Evolutionary conservation across 2,113 vertebrate genomes (phyloP).

Genomic region (Antechinus stuartii): DNA sequence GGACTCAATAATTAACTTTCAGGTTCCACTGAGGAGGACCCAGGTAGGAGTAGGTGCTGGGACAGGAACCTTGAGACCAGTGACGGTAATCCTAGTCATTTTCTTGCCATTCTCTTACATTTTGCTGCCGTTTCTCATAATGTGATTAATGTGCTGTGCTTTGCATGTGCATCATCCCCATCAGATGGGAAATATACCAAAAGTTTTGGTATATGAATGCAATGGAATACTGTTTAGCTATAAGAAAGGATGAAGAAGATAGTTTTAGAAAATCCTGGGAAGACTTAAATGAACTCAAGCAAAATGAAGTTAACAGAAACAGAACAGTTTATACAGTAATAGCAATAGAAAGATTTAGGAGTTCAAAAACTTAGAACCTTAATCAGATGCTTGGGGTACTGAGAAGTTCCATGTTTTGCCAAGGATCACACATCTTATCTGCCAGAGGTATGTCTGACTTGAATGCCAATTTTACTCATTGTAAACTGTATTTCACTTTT

Average conservation of each 20-base stretch:
- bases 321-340: not conserved
- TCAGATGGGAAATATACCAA: not conserved
- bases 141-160: not conserved
- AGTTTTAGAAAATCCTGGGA: not conserved
- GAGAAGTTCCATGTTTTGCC: not conserved
- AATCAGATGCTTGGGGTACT: not conserved
- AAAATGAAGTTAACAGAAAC: not conserved
- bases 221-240: not conserved
- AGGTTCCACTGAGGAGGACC: not conserved
- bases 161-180: not conserved
- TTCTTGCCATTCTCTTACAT: not conserved
- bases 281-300: not conserved
- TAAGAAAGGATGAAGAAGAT: not conserved
- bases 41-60: not conserved
- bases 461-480: not conserved
- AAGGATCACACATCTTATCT: not conserved
- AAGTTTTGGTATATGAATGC: not conserved
- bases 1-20: not conserved
- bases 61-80: not conserved
- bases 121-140: not conserved
- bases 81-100: not conserved
- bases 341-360: not conserved
- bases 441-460: not conserved
- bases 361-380: not conserved
- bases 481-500: not conserved